Percentiles rank a stretch among this genome's conserved stretches.
These are phyloP conservation scores for Laspeyria flexula DNA, from an alignment of 2,888 invertebrate genomes.

Conservation along the genomic window DNA sequence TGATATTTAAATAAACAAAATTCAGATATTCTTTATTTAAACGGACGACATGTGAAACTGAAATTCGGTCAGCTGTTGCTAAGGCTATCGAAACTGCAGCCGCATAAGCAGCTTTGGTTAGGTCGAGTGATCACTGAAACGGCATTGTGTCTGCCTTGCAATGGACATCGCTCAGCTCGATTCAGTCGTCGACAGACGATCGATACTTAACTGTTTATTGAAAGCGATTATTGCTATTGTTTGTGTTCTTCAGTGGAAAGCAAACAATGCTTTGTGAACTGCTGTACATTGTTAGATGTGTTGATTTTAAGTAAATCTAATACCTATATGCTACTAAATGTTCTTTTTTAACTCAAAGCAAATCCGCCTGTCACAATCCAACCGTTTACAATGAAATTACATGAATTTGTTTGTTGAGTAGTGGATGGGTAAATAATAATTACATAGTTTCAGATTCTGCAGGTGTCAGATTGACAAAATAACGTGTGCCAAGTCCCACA, in stretches of 20 bases:
- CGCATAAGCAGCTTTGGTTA: slow-evolving; percentile 65
- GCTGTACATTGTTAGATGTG: neutral
- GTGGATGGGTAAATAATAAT: too few species aligned
- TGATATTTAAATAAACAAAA: too few species aligned
- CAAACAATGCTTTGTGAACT: neutral
- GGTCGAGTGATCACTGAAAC: slow-evolving; percentile 64
- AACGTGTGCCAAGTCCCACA: too few species aligned
- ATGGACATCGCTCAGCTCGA: slow-evolving; percentile 35
- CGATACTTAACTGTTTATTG: slow-evolving; percentile 34
- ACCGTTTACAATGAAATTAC: too few species aligned
- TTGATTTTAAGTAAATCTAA: too few species aligned
- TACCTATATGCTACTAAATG: too few species aligned
- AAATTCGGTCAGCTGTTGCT: slow-evolving; percentile 23
- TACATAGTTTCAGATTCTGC: too few species aligned
- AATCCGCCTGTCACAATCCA: too few species aligned
- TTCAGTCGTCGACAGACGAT: slow-evolving; percentile 26
- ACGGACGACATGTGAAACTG: neutral
- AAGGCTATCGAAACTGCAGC: slow-evolving; percentile 26
- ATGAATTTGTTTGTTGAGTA: too few species aligned
- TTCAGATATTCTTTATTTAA: neutral
- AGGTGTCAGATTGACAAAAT: too few species aligned
- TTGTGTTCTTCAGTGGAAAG: slow-evolving; percentile 29
- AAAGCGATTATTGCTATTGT: slow-evolving; percentile 42
- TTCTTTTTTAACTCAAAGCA: too few species aligned
- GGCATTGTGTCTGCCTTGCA: slow-evolving; percentile 37